These are phyloP conservation scores for Sinohyriopsis cumingii DNA, from an alignment of 2,888 invertebrate genomes.

Conservation along the genomic window DNA sequence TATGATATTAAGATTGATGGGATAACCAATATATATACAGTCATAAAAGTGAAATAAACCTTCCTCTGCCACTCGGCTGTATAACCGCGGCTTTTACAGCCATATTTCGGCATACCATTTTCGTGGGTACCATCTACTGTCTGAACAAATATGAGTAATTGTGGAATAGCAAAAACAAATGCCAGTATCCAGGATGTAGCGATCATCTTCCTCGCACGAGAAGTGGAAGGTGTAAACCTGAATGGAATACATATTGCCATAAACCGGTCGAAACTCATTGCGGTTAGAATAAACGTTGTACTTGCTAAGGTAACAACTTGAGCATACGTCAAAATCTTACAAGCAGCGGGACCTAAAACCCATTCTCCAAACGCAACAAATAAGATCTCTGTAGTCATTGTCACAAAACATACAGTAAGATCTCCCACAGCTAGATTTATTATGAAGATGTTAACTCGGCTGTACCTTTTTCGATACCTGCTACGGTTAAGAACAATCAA, in stretches of 20 bases:
- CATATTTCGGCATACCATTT: slow-evolving; percentile 62
- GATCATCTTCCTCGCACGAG: slow-evolving; percentile 70
- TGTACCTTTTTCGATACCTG: slow-evolving; percentile 65
- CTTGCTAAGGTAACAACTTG: slow-evolving; percentile 72
- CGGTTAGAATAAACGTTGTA: slow-evolving; percentile 72
- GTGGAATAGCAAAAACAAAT: slow-evolving; percentile 70
- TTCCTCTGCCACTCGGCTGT: slow-evolving; percentile 72
- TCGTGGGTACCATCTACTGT: slow-evolving; percentile 61
- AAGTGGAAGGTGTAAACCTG: slow-evolving; percentile 58
- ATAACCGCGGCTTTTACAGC: slow-evolving; percentile 71
- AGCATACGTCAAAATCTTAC: slow-evolving; percentile 71
- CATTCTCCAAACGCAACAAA: slow-evolving; percentile 72
- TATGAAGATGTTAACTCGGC: slow-evolving; percentile 73
- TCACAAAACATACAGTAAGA: slow-evolving; percentile 71
- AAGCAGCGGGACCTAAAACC: slow-evolving; percentile 71
- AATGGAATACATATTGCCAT: slow-evolving; percentile 72
- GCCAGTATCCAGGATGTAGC: slow-evolving; percentile 70
- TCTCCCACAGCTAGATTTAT: slow-evolving; percentile 73
- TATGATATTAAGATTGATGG: slow-evolving; percentile 71
- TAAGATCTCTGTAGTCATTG: slow-evolving; percentile 73
- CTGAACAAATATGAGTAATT: slow-evolving; percentile 71
- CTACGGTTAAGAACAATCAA: slow-evolving; percentile 70
- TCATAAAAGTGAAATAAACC: slow-evolving; percentile 72
- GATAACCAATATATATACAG: slow-evolving; percentile 71
- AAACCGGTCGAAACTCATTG: slow-evolving; percentile 73